Evolutionary conservation across 2,888 invertebrate genomes (phyloP).

Genomic region (Eledone cirrhosa): DNA sequence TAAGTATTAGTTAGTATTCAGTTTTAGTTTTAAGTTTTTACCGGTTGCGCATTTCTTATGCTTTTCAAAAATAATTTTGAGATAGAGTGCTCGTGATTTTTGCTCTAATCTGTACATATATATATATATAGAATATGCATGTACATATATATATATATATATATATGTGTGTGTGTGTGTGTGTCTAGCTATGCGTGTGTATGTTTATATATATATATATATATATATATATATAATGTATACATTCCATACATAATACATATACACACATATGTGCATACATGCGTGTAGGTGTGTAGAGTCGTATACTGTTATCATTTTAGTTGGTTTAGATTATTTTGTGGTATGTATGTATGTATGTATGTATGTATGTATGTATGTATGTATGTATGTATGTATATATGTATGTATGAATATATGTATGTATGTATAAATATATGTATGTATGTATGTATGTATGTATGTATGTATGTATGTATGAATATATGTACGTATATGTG

Average conservation of each 20-base stretch:
- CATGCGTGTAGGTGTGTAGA: neutral
- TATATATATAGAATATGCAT: neutral
- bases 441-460: neutral
- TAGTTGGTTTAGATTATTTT: too few species aligned
- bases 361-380: slow-evolving; percentile 4
- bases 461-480: neutral
- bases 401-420: neutral
- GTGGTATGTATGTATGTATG: neutral
- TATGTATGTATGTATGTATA: neutral
- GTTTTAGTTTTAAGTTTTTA: too few species aligned
- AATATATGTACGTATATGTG: neutral
- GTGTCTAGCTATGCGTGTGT: neutral
- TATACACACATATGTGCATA: slow-evolving; percentile 10
- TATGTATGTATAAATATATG: neutral
- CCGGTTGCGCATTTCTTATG: too few species aligned
- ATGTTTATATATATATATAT: slow-evolving; percentile 22
- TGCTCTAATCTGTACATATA: too few species aligned
- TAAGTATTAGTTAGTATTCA: too few species aligned
- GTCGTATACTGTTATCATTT: too few species aligned
- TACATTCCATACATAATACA: neutral
- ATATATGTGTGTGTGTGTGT: too few species aligned
- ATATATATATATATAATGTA: neutral
- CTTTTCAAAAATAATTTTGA: too few species aligned
- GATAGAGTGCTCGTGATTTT: too few species aligned
- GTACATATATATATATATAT: neutral